These are phyloP conservation scores for Zhengitettix transpicula DNA, from an alignment of 2,888 invertebrate genomes.

Conservation along the genomic window DNA sequence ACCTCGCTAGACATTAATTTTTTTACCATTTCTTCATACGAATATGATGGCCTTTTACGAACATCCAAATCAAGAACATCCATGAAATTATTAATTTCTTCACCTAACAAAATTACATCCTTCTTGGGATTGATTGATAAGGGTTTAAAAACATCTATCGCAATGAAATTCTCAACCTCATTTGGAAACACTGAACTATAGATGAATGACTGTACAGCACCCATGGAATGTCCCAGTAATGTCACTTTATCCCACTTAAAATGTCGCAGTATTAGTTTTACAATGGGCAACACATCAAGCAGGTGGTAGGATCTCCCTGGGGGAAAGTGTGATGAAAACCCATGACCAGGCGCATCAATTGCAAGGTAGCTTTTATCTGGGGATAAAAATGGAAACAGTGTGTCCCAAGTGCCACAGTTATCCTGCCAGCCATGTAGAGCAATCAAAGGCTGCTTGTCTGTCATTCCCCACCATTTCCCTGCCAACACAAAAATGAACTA, in stretches of 20 bases:
- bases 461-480: conserved; percentile 17
- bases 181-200: conserved; percentile 16
- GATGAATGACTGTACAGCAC: conserved; percentile 13
- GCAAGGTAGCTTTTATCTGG: conserved; percentile 17
- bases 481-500: background rate
- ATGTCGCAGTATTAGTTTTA: conserved; percentile 16
- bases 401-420: conserved; percentile 20
- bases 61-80: background rate
- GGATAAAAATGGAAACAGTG: conserved; percentile 17
- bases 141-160: conserved; percentile 14
- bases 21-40: conserved; percentile 3
- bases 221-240: conserved; percentile 17
- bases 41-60: background rate
- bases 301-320: conserved; percentile 15
- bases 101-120: background rate
- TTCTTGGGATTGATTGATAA: background rate
- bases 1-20: background rate
- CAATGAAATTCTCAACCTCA: conserved; percentile 14
- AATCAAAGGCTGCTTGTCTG: conserved; percentile 15
- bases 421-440: conserved; percentile 21
- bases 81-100: background rate
- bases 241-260: conserved; percentile 16
- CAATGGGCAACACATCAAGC: conserved; percentile 13
- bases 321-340: conserved; percentile 18
- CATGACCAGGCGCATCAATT: conserved; percentile 21